Percentiles rank a stretch among this genome's conserved stretches.
Conservation (phyloP, 2,113 vertebrate genomes). For the Variabilichromis moorii region DNA sequence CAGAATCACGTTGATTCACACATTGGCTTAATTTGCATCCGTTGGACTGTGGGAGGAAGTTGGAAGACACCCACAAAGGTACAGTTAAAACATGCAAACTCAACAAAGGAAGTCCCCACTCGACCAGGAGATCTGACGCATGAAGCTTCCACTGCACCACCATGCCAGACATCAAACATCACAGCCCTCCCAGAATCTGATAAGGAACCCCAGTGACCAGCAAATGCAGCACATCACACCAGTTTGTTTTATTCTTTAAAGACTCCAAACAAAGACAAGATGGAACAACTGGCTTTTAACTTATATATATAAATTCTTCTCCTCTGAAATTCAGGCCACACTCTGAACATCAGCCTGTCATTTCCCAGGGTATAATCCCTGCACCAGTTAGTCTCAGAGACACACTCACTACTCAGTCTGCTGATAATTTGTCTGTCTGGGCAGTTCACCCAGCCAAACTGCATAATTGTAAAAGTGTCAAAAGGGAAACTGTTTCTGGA, state of each 20-base stretch:
- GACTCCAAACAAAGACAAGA: neutral
- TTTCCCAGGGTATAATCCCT: conserved; percentile 15
- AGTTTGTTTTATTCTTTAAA: neutral
- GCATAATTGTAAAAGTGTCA: conserved; percentile 24
- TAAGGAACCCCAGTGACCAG: neutral
- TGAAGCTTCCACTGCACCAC: neutral
- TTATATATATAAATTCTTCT: neutral
- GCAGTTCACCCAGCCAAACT: conserved; percentile 10
- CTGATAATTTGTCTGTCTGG: conserved; percentile 20
- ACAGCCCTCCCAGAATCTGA: neutral
- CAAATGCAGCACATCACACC: neutral
- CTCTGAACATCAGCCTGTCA: neutral
- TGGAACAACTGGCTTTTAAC: neutral
- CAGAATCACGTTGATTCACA: neutral
- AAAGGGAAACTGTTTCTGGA: neutral
- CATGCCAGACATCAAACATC: neutral
- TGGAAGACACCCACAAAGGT: neutral
- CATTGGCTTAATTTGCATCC: neutral
- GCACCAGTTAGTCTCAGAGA: conserved; percentile 23
- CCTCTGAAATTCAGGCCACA: neutral
- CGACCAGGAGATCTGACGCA: neutral
- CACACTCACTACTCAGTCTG: neutral
- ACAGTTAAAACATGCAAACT: neutral
- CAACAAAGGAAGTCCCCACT: neutral
- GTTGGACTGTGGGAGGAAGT: neutral